Percentiles rank a stretch among this genome's conserved stretches.
Evolutionary conservation across 1,140 invertebrate species (phyloP).

Genomic region (Battus philenor): DNA sequence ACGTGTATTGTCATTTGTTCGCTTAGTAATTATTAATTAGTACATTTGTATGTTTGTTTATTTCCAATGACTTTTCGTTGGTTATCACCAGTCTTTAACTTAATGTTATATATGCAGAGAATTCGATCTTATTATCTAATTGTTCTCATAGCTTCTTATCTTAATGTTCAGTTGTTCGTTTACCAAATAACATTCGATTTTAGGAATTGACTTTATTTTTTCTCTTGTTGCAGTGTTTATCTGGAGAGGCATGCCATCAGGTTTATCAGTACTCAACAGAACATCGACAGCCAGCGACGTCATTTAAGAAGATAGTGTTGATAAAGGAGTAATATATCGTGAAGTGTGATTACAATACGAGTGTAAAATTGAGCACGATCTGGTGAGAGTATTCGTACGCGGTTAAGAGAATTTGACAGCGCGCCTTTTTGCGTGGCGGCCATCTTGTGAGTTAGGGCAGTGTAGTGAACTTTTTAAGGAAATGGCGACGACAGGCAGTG

Average conservation of each 20-base stretch:
- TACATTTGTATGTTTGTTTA: too few species aligned
- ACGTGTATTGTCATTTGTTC: too few species aligned
- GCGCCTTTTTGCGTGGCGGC: constrained; percentile 27
- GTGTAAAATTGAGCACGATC: not conserved
- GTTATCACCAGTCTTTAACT: too few species aligned
- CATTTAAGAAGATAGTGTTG: constrained; percentile 18
- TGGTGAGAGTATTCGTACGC: not conserved
- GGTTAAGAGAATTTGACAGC: not conserved
- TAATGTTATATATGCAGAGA: too few species aligned
- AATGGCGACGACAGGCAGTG: constrained; percentile 83
- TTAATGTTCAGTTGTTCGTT: too few species aligned
- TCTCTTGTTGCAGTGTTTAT: constrained; percentile 53
- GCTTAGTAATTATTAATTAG: too few species aligned
- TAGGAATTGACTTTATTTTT: constrained; percentile 2
- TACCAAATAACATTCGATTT: too few species aligned
- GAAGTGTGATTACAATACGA: not conserved
- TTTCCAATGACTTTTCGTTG: too few species aligned
- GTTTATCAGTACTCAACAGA: constrained; percentile 35
- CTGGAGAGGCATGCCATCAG: constrained; percentile 51
- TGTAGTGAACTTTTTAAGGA: constrained; percentile 45
- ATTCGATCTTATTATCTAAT: too few species aligned
- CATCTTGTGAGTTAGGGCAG: constrained; percentile 21
- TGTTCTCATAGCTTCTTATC: too few species aligned
- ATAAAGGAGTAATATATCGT: constrained; percentile 4
- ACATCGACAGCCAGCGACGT: constrained; percentile 20